Evolutionary conservation across 1,140 invertebrate genomes (phyloP), one percentile per base, ranked within the genome.

Genomic region (Geopemphigus sp.): DNA sequence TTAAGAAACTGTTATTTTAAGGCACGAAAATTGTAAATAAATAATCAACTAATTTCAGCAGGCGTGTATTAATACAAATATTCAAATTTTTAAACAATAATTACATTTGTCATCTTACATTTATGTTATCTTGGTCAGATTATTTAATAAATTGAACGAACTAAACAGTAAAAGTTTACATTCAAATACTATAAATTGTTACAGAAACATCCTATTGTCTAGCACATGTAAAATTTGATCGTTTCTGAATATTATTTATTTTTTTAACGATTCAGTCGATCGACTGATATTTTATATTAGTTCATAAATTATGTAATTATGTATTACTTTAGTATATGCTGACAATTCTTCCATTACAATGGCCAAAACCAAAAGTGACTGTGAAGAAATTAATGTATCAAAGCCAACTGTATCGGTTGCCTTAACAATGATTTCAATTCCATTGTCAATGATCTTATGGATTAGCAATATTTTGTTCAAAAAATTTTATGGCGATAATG

Each of bases 401-500:
- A 81, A 80, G 24, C 74, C 73, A 64, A 76, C 82, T 15, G 66
- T 91, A 82, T 90, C 90, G 32, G 86, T 92, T 6, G 81, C 92
- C 6, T 84, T 91, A 32, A 90, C 89, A 83, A 88, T 90, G 10
- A 84, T 91, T 66, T 88, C 91, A 8, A 90, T 93, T 82, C 91
- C 92, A 26, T 81, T 92, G 17, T 92, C 92, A 1, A 89, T 92
- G 86, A 86, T 90, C 4, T 88, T 92, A 86, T 93, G 91, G 92
- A 87, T 90, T 81, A 87, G 88, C 57, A 92, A 92, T 84, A 85
- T 92, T 64, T 86, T 89, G 19, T 90, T 91, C 83, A 89, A 89
- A 0, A 88, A 89, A 82, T 85, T 92, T 10, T 87, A 86, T 82
- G 84, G 85, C 32, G 84, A 85, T 80, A 83, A 86, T 76, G 8